Evolutionary conservation across 2,888 invertebrate genomes (phyloP), one percentile per base, ranked within the genome.

Genomic region (Hypomecis punctinalis): DNA sequence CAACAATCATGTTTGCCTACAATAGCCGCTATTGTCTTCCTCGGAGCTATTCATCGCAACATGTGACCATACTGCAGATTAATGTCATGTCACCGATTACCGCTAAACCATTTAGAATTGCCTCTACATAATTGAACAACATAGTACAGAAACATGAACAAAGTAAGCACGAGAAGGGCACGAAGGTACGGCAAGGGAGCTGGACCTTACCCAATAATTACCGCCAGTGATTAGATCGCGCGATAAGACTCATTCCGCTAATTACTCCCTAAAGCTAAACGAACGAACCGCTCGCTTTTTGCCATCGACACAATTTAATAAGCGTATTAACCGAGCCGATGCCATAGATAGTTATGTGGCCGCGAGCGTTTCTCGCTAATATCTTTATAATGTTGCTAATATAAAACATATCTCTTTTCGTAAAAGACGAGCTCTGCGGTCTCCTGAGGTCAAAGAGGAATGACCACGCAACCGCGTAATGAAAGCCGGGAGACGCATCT

Each of bases 251-350:
- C 88, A 89, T 89, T 90, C 88, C 77, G 85, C 89, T 93, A 93
- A 93, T 92, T 93, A 92, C 92, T 93, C 92, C 93, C 93, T 92
- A 89, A 90, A 93, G 93, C 93, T 85, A 93, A 90, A 90, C 82
- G 84, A 82, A 80, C 81, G 76, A 76, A 79, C 76, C 75, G 76
- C 81, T 82, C 82, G 78, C 84, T 88, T 92, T 91, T 92, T 90
- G 90, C 93, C 84, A 86, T 90, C 89, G 86, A 91, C 85, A 86
- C 89, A 90, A 91, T 90, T 90, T 92, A 91, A 93, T 93, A 92
- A 91, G 87, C 86, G 88, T 88, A 91, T 91, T 92, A 91, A 89
- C 83, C 86, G 80, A 85, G 78, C 83, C 86, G 91, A 92, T 91
- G 85, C 85, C 82, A 83, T 85, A 88, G 92, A 92, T 91, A 91